Conservation (phyloP, 2,888 invertebrate species). For the Poecilus cupreus region DNA sequence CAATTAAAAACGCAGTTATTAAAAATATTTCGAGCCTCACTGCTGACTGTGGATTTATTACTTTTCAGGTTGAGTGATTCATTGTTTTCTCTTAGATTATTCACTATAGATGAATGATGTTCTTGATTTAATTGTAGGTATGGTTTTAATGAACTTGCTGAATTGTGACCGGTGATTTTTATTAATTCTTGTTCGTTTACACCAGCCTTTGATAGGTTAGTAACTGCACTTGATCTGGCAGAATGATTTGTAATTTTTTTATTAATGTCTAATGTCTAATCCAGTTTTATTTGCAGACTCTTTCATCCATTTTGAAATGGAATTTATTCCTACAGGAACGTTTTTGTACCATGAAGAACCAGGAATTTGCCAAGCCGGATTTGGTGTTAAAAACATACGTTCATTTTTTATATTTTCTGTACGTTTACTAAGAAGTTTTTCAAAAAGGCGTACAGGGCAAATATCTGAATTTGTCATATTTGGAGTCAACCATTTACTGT, state of each 20-base stretch:
- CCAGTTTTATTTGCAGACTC: slow-evolving; percentile 33
- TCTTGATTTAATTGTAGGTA: not conserved
- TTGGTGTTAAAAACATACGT: slow-evolving; percentile 14
- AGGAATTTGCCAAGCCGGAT: slow-evolving; percentile 48
- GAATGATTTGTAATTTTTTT: slow-evolving; percentile 58
- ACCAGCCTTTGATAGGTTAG: slow-evolving; percentile 48
- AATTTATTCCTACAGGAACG: slow-evolving; percentile 43
- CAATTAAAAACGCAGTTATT: no score
- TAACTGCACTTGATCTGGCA: slow-evolving; percentile 50
- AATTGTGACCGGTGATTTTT: slow-evolving; percentile 44
- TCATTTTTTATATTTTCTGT: slow-evolving; percentile 44
- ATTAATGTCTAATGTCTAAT: slow-evolving; percentile 45
- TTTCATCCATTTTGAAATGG: slow-evolving; percentile 48
- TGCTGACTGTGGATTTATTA: not conserved
- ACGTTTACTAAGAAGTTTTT: slow-evolving; percentile 45
- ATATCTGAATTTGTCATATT: slow-evolving; percentile 55
- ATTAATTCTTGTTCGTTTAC: slow-evolving; percentile 54
- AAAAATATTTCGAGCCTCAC: no score
- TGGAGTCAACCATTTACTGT: slow-evolving; percentile 60
- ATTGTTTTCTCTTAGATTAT: not conserved
- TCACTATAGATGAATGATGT: not conserved
- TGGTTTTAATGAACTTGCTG: not conserved
- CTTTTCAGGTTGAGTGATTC: not conserved
- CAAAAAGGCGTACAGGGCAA: slow-evolving; percentile 57
- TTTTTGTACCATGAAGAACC: slow-evolving; percentile 53